Base-by-base conservation (phyloP, 2,888 invertebrate genomes). In the Yponomeuta evonymella region DNA sequence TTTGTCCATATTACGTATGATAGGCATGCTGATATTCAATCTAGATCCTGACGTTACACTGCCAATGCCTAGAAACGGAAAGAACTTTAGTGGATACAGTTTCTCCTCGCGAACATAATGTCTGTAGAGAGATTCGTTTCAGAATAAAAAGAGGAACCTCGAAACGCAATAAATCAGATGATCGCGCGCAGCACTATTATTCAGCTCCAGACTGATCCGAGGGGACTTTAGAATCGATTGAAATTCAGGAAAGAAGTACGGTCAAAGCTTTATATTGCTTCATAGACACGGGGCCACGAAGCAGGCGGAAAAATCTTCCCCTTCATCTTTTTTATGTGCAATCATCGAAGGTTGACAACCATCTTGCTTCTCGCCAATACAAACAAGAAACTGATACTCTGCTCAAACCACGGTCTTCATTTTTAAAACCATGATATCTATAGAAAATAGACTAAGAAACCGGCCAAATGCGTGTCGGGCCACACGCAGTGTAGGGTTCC, bases 241-340 rank as follows among this genome's bases (percentile, higher is more conserved):
- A 89, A 89, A 88, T 88, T 87, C 86, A 85, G 81, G 86, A 88
- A 89, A 88, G 88, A 87, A 89, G 89, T 88, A 86, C 90, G 89
- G 88, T 89, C 89, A 88, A 88, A 88, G 89, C 88, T 87, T 85
- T 88, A 89, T 90, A 90, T 90, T 90, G 89, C 86, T 84, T 85
- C 77, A 79, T 79, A 82, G 79, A 74, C 73, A 74, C 72, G 77
- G 48, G 83, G 86, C 87, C 79, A 79, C 70, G 48, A 79, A 76
- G 75, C 1, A 0, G 3, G 76, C 76, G 75, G 12, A 3, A 11
- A 33, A 30, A 1, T 30, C 43, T 11, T 51, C 23, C 12, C 4
- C 10, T n/a, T 64, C 29, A 3, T 8, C 62, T 62, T 23, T 15
- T 6, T n/a, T 62, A 23, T 23, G 15, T 62, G 23, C 1, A 1